Base-by-base conservation (phyloP, 2,113 vertebrate species). In the Pedionomus torquatus region DNA sequence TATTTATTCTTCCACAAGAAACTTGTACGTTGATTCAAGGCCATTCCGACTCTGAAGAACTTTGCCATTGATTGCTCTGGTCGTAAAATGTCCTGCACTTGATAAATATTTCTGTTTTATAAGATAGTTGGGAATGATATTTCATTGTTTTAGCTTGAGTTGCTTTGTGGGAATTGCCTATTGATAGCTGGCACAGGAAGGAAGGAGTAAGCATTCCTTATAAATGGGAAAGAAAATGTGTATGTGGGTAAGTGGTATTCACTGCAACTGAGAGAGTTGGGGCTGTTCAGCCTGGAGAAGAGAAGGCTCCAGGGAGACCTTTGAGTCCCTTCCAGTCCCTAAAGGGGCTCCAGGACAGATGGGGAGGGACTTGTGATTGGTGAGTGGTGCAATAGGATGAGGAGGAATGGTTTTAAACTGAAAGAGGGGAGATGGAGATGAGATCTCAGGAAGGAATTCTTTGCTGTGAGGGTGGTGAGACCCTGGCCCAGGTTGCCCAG, bases 1-100 rank as follows among this genome's bases (percentile, higher is more conserved):
- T 95, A 74, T 89, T 97, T 95, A 75, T 95, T 95, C 18, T 77
- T 70, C 39, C 10, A 14, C 11, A 51, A 55, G 37, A 51, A 90
- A 51, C 35, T 43, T 60, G 12, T 4, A 13, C n/a, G 55, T 55
- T 86, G 30, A 83, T 90, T 95, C 63, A 66, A 83, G 80, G 66
- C 7, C 13, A 26, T 46, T 90, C 39, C 55, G 66, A 43, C 19
- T 70, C 19, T 23, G 3, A 10, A 77, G 54, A 89, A 80, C 30
- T 66, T 96, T 63, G 30, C 14, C 17, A 55, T 78, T 74, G 71
- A 83, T 85, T 95, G 90, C 16, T 81, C 51, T 71, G 49, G 25
- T 44, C 6, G 8, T 60, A 75, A 81, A 87, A 87, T 44, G 18
- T 72, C 52, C 64, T 92, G 78, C 80, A 33, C 51, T 92, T 93